Conservation (phyloP, 2,113 vertebrate genomes). For the Condylura cristata region DNA sequence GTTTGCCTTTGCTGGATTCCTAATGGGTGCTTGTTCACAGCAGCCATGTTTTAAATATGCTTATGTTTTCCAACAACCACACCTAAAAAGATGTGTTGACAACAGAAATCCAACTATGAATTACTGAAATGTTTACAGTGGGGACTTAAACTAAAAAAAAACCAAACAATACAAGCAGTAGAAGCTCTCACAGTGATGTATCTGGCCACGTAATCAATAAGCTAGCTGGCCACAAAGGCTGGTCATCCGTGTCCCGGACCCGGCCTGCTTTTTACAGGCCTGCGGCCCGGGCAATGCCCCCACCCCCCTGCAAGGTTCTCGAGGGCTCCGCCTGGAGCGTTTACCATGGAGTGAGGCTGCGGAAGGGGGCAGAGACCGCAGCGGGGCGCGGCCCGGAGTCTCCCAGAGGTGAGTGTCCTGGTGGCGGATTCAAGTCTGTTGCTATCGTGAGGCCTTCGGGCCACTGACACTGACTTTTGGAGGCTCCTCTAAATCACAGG, state of each 20-base stretch:
- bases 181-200: no score
- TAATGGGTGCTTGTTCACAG: background rate
- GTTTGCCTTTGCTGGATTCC: background rate
- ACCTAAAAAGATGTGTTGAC: background rate
- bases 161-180: no score
- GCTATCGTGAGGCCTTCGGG: background rate
- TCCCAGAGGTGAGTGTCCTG: background rate
- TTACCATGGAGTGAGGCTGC: background rate
- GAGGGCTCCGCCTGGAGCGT: background rate
- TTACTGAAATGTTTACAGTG: conserved; percentile 1
- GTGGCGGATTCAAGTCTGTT: background rate
- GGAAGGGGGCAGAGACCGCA: no score
- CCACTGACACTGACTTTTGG: background rate
- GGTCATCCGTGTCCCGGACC: background rate
- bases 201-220: background rate
- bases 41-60: background rate
- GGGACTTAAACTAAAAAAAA: background rate
- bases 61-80: background rate
- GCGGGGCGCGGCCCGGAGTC: no score
- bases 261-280: background rate
- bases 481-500: background rate
- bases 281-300: background rate
- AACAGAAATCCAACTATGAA: background rate
- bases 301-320: background rate
- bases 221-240: background rate